Percentiles rank a stretch among this genome's conserved stretches.
Evolutionary conservation across 2,888 invertebrate genomes (phyloP).

Genomic region (Agriopis marginaria): DNA sequence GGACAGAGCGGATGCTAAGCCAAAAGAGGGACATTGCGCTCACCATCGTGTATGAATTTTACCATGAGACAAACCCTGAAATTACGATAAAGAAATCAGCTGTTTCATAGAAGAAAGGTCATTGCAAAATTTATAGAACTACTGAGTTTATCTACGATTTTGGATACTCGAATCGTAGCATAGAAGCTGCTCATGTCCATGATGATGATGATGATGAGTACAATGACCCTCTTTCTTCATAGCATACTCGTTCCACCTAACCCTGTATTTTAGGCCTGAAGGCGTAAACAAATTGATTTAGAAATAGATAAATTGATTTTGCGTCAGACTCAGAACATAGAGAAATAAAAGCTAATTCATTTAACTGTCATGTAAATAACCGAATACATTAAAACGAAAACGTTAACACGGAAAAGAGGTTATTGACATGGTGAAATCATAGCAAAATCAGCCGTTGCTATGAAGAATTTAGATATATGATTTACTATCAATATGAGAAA

Average conservation of each 20-base stretch:
- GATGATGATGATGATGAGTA: not conserved
- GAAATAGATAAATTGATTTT: conserved; percentile 32
- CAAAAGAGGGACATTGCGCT: not conserved
- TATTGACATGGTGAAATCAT: conserved; percentile 26
- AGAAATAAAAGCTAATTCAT: conserved; percentile 26
- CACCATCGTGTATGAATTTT: not conserved
- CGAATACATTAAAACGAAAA: conserved; percentile 17
- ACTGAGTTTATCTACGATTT: not conserved
- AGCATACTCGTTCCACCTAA: not conserved
- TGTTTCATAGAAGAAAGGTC: too few species aligned
- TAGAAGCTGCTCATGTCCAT: not conserved
- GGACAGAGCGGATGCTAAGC: not conserved
- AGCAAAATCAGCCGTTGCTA: conserved; percentile 9
- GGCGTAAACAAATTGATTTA: conserved; percentile 24
- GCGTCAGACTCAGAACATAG: conserved; percentile 29
- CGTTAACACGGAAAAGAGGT: conserved; percentile 21
- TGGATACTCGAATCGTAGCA: too few species aligned
- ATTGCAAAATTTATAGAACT: not conserved
- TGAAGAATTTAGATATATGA: not conserved
- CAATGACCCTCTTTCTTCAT: not conserved
- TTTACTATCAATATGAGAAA: not conserved
- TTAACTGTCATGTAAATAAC: conserved; percentile 27
- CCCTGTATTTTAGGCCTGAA: conserved; percentile 5
- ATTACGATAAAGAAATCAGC: too few species aligned
- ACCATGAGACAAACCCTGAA: not conserved